These are phyloP conservation scores for Glossophaga mutica DNA, from an alignment of 2,797 vertebrate genomes.

Conservation along the genomic window DNA sequence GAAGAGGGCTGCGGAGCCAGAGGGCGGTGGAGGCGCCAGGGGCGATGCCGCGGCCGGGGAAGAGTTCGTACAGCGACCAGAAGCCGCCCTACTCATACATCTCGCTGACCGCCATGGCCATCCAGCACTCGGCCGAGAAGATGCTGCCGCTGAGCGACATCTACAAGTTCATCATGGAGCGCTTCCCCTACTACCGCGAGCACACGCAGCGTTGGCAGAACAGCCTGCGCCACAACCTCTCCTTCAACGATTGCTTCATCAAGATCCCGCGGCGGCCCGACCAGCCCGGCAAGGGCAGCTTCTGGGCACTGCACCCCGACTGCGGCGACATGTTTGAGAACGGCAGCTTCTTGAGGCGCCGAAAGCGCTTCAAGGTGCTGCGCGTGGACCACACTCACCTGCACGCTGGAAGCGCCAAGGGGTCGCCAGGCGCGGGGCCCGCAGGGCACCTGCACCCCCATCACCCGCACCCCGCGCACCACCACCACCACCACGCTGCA, in stretches of 20 bases:
- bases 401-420: constrained; percentile 65
- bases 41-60: constrained; percentile 95
- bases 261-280: constrained; percentile 94
- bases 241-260: constrained; percentile 96
- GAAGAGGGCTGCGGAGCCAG: not conserved
- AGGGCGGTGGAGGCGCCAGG: constrained; percentile 42
- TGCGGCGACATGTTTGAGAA: constrained; percentile 98
- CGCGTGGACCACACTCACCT: constrained; percentile 78
- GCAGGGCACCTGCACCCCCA: constrained; percentile 75
- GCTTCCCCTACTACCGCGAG: constrained; percentile 95
- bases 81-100: constrained; percentile 97
- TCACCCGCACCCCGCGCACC: constrained; percentile 91
- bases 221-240: constrained; percentile 94
- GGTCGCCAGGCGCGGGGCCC: constrained; percentile 80
- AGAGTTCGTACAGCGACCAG: constrained; percentile 97
- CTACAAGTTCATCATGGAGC: constrained; percentile 97
- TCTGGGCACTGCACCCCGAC: constrained; percentile 95
- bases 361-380: constrained; percentile 93
- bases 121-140: constrained; percentile 93
- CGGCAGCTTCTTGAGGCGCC: constrained; percentile 92
- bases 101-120: constrained; percentile 95
- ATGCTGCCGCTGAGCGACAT: constrained; percentile 96
- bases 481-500: constrained; percentile 74
- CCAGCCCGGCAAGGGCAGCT: constrained; percentile 94
- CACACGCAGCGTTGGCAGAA: constrained; percentile 97